Conservation (phyloP, 2,888 invertebrate species). For the Cantharis rustica region DNA sequence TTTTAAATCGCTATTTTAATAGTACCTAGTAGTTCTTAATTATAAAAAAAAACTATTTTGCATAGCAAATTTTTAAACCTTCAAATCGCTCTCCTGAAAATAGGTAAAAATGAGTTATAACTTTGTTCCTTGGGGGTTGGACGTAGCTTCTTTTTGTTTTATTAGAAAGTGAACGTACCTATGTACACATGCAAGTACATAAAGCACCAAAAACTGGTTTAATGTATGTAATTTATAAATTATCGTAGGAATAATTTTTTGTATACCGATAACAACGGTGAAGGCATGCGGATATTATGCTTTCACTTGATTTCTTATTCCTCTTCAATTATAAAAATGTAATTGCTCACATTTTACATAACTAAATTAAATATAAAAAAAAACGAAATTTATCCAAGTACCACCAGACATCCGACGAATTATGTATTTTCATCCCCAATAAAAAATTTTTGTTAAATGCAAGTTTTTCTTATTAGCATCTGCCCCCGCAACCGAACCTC, state of each 20-base stretch:
- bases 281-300: neutral
- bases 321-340: neutral
- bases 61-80: no score
- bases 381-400: neutral
- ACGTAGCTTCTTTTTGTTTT: neutral
- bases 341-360: neutral
- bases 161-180: neutral
- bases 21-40: no score
- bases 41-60: no score
- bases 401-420: neutral
- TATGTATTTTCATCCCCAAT: neutral
- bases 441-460: neutral
- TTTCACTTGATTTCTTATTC: neutral
- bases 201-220: neutral
- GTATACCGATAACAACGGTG: neutral
- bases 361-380: neutral
- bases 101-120: no score
- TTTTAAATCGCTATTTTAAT: no score
- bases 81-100: no score
- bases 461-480: conserved; percentile 64
- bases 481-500: conserved; percentile 80
- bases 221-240: neutral
- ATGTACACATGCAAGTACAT: neutral
- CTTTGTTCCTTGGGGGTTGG: no score
- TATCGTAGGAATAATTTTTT: neutral